Base-by-base conservation (phyloP, 2,113 vertebrate species). In the Silurus meridionalis region DNA sequence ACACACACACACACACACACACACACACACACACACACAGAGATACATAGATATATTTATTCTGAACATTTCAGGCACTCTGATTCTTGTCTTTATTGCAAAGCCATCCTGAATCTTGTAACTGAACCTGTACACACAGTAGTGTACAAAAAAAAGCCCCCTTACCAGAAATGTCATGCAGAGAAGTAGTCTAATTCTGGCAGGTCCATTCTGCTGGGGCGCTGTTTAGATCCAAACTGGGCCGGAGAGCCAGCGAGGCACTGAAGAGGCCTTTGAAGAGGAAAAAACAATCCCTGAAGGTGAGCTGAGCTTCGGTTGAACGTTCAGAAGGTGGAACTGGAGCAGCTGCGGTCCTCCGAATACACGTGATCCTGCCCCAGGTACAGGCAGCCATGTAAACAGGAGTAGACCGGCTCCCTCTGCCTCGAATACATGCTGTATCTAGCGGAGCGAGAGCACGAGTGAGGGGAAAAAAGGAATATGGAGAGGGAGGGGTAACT, bases 131-230 rank as follows among this genome's bases (percentile, higher is more conserved):
- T 61, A 80, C 37, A 63, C 64, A 74, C 83, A 63, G 67, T 46
- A 87, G 64, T 77, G 63, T 19, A 61, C 57, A 83, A 83, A 28
- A 66, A 58, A 84, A 85, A 82, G 64, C 50, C 58, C 52, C 92
- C 94, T 95, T 93, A 95, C 95, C 95, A 95, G 94, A 92, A 95
- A 93, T 93, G 94, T 95, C 95, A 95, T 95, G 94, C 93, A 92
- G 93, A 94, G 94, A 93, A 94, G 94, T 93, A 94, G 94, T 93
- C 93, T 93, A 95, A 94, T 94, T 94, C 92, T 91, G 92, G 93
- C 92, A 92, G 90, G 91, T 94, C 94, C 95, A 95, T 95, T 93
- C 94, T 94, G 93, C 94, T 90, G 91, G 92, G 92, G 91, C 63
- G 82, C 81, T 79, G 81, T 83, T 89, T 86, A 91, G 92, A 94